Evolutionary conservation across 1,140 invertebrate species (phyloP).

Genomic region (Drosophila seguyi): DNA sequence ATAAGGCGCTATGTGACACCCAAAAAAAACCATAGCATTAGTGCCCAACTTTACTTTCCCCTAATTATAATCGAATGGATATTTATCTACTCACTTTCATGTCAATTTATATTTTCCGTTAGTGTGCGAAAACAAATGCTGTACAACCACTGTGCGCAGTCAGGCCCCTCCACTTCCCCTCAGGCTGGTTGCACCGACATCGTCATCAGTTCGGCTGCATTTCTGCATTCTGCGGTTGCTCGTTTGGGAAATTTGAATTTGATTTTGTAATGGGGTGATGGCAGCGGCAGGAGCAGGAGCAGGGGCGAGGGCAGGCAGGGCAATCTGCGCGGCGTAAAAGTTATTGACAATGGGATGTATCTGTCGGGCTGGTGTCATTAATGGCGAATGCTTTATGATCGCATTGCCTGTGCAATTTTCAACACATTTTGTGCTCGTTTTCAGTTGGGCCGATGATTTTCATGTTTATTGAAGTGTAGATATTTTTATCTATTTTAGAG

Average conservation of each 20-base stretch:
- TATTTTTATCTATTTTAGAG: conserved; percentile 84
- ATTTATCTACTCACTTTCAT: background rate
- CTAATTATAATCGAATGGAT: background rate
- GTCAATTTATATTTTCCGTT: background rate
- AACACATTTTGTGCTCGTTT: conserved; percentile 78
- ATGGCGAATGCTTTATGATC: conserved; percentile 85
- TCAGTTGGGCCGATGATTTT: conserved; percentile 69
- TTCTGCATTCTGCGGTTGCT: conserved; percentile 57
- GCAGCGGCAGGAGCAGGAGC: background rate
- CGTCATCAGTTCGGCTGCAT: conserved; percentile 57
- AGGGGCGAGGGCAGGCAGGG: conserved; percentile 12
- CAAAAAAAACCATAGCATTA: background rate
- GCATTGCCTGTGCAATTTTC: conserved; percentile 82
- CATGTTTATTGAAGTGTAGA: conserved; percentile 84
- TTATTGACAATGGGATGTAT: conserved; percentile 85
- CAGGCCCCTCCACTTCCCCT: background rate
- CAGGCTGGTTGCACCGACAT: conserved; percentile 48
- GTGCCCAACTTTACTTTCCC: background rate
- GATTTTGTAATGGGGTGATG: conserved; percentile 65
- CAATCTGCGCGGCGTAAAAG: conserved; percentile 80
- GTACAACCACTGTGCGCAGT: conserved; percentile 3
- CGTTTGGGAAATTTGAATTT: conserved; percentile 82
- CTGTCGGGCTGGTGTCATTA: conserved; percentile 84
- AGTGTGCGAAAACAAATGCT: background rate
- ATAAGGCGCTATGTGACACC: too few relatives aligned